A percentile compares a stretch with the other conserved stretches of the same genome.
These are phyloP conservation scores for Ardeotis arabs DNA, from an alignment of 2,113 vertebrate genomes.

Conservation along the genomic window DNA sequence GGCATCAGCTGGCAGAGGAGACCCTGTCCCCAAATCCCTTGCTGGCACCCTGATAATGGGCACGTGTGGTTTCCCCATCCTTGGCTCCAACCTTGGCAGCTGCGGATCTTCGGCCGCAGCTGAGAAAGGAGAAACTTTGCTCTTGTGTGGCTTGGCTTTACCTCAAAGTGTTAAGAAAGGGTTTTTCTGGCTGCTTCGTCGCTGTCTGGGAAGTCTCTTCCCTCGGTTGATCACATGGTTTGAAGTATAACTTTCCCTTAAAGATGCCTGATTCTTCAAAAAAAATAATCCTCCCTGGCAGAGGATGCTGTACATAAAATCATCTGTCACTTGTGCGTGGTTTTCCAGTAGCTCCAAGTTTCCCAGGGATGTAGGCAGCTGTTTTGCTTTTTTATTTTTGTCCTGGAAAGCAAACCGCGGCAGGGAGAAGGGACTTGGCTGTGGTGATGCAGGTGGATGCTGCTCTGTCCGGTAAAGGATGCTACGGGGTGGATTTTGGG, in stretches of 20 bases:
- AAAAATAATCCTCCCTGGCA: neutral
- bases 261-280: neutral
- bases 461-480: fast-evolving
- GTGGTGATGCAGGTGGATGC: neutral
- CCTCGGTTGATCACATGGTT: neutral
- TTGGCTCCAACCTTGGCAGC: neutral
- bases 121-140: fast-evolving
- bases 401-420: neutral
- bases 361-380: neutral
- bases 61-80: fast-evolving
- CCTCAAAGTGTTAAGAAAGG: neutral
- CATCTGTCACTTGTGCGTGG: fast-evolving
- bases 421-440: neutral
- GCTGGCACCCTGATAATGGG: fast-evolving
- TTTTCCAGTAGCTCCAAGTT: neutral
- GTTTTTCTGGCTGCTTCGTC: neutral
- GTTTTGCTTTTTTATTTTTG: neutral
- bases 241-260: neutral
- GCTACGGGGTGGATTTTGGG: neutral
- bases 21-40: neutral
- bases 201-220: neutral
- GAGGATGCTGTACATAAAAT: neutral
- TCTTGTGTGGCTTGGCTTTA: neutral
- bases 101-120: fast-evolving
- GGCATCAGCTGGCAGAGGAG: fast-evolving